These are phyloP conservation scores for Notolepis coatsorum DNA, from an alignment of 2,797 vertebrate species.

Conservation along the genomic window DNA sequence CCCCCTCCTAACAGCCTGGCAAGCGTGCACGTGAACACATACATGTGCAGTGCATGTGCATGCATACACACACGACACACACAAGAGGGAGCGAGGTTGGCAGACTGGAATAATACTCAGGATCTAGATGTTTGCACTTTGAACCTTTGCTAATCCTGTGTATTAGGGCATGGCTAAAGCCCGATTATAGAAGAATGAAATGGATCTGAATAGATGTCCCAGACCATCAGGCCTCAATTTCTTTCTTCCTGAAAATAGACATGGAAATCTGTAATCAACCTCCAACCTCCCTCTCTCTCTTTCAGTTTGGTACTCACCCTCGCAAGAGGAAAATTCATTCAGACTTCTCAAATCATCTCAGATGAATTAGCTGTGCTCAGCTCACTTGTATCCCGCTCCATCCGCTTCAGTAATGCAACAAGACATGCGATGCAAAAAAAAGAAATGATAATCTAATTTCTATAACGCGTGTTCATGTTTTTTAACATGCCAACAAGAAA, in stretches of 20 bases:
- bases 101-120: constrained; percentile 78
- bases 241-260: constrained; percentile 77
- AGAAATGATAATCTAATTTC: no score
- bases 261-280: constrained; percentile 77
- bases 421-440: constrained; percentile 64
- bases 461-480: no score
- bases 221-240: constrained; percentile 67
- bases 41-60: constrained; percentile 37
- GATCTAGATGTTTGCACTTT: constrained; percentile 80
- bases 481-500: no score
- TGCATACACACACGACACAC: constrained; percentile 29
- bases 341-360: constrained; percentile 66
- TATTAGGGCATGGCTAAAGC: constrained; percentile 78
- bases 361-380: constrained; percentile 47
- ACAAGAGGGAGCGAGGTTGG: constrained; percentile 55
- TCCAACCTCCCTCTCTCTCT: constrained; percentile 41
- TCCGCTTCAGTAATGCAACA: constrained; percentile 59
- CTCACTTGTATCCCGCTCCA: constrained; percentile 17
- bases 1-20: constrained; percentile 55
- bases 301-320: constrained; percentile 32
- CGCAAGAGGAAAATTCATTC: constrained; percentile 60
- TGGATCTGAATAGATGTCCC: constrained; percentile 80
- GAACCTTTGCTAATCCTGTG: constrained; percentile 78
- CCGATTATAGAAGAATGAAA: constrained; percentile 79
- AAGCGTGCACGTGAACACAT: constrained; percentile 43